A percentile compares a stretch with the other conserved stretches of the same genome.
Evolutionary conservation across 92 coral and sea anemone genomes (phyloP).

Genomic region (Siderastrea radians): DNA sequence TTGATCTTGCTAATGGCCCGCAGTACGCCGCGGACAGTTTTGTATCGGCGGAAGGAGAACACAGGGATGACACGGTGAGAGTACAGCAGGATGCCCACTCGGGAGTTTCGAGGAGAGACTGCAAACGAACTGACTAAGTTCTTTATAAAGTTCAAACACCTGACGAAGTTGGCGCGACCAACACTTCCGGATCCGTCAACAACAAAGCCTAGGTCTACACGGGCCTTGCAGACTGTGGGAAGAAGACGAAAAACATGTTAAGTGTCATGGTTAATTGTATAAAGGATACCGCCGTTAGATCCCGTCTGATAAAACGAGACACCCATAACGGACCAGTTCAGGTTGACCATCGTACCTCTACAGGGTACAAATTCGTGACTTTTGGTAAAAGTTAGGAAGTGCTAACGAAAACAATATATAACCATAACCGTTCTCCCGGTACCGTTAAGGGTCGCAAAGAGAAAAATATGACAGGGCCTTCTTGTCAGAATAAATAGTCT

Average conservation of each 20-base stretch:
- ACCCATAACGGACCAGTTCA: too few species aligned
- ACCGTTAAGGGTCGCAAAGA: too few species aligned
- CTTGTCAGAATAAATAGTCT: too few species aligned
- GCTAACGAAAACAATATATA: too few species aligned
- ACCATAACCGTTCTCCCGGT: too few species aligned
- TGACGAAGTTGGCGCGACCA: slow-evolving; percentile 65
- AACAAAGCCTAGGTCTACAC: slow-evolving; percentile 81
- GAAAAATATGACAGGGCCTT: too few species aligned
- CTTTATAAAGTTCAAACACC: slow-evolving; percentile 74
- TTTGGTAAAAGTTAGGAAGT: too few species aligned
- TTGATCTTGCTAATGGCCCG: slow-evolving; percentile 67
- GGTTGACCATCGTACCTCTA: too few species aligned
- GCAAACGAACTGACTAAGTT: slow-evolving; percentile 77
- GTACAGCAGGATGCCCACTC: slow-evolving; percentile 83
- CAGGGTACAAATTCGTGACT: too few species aligned
- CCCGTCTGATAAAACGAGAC: too few species aligned
- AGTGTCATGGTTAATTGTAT: not conserved
- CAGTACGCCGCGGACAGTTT: slow-evolving; percentile 30
- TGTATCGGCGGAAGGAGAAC: slow-evolving; percentile 64
- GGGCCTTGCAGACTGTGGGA: slow-evolving; percentile 66
- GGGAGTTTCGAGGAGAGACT: slow-evolving; percentile 63
- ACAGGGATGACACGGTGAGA: slow-evolving; percentile 61
- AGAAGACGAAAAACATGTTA: not conserved
- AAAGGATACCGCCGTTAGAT: too few species aligned
- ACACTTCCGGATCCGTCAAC: slow-evolving; percentile 90